phyloP scores from a whole-genome alignment of 2,113 vertebrate species.

The Bubo blakistoni region DNA sequence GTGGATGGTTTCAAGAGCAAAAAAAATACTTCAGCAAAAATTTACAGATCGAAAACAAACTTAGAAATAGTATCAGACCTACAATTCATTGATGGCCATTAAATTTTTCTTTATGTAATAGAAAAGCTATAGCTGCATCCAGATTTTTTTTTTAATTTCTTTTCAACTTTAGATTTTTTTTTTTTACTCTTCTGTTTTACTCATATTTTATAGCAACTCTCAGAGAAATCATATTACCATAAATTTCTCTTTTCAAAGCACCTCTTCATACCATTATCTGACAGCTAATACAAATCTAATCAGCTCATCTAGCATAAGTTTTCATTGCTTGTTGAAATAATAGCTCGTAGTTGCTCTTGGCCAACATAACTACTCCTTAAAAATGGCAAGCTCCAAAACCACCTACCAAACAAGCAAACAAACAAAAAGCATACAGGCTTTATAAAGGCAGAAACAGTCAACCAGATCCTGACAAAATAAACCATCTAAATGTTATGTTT shows the following conservation, averaged over 20 bases:
- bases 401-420: background rate
- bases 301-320: background rate
- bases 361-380: background rate
- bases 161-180: background rate
- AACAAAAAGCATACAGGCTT: background rate
- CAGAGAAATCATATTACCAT: background rate
- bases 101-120: background rate
- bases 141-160: background rate
- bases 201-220: background rate
- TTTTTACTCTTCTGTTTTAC: background rate
- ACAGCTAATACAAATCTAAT: background rate
- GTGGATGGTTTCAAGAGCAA: background rate
- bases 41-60: background rate
- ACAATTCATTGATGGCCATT: background rate
- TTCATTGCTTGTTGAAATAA: background rate
- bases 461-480: background rate
- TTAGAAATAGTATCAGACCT: background rate
- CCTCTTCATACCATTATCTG: background rate
- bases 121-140: background rate
- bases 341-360: background rate
- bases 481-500: background rate
- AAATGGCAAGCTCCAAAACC: background rate
- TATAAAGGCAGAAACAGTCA: background rate
- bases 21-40: background rate
- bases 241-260: background rate